Evolutionary conservation across 2,888 invertebrate species (phyloP), one percentile per base, ranked within the genome.

Genomic region (Luperina nickerlii): DNA sequence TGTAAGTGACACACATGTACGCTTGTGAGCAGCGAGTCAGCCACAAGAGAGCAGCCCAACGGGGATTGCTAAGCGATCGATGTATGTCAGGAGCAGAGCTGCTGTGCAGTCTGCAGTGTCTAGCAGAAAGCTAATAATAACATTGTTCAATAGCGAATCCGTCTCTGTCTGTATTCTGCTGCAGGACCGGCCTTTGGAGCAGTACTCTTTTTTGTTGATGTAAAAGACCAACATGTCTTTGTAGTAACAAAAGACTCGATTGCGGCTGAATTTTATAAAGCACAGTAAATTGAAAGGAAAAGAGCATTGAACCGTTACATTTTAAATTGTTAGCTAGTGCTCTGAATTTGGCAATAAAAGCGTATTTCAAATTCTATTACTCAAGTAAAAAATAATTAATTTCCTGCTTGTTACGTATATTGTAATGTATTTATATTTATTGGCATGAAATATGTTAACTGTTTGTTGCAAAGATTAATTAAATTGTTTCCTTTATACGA

Each of bases 231-330:
- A 51, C 51, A 13, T 45, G 24, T 42, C 2, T 71, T 54, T 74
- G 27, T 42, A 42, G 32, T 24, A 27, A 66, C 66, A 78, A 45
- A 32, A 57, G 0, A 20, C 54, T 78, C 5, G n/a, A 54, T 48
- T 66, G 5, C 45, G 24, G 38, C 18, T 42, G 79, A 68, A 18
- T 51, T 48, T 79, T 79, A 24, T 38, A 45, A n/a, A 57, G 48
- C 38, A 79, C 57, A 38, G 3, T 18, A 18, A 45, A 45, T 54
- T 51, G 24, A 65, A n/a, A n/a, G n/a, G 20, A 27, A 63, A 51
- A 57, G 79, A 65, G 38, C 69, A 60, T 42, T 78, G 80, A 27
- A 79, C 48, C 69, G 13, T 57, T 48, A 24, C 79, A n/a, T 67
- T 27, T 60, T 32, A 11, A 6, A 69, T 48, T 75, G 54, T 74